Evolutionary conservation across 2,113 vertebrate species (phyloP), one percentile per base, ranked within the genome.

Genomic region (Bubo scandiacus): DNA sequence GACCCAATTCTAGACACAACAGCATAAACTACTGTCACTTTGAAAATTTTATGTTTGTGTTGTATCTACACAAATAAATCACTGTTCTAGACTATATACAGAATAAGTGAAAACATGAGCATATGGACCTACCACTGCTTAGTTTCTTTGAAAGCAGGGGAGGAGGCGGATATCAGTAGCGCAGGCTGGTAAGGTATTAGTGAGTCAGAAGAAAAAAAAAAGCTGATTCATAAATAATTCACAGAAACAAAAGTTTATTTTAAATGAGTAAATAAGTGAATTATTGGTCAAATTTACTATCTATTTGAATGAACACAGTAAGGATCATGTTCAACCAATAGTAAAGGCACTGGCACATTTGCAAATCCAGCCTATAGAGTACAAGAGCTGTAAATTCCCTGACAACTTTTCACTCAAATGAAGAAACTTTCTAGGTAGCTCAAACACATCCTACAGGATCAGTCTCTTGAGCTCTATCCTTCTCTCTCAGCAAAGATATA

Each of bases 241-340:
- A 25, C 32, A 88, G n/a, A 57, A 94, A 59, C 2, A 32, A 15
- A 77, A 68, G 4, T n/a, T 42, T 73, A 58, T 18, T 65, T 73
- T 74, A 85, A 86, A 68, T 74, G 6, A 49, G 2, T 13, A 84
- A 58, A 54, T 30, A 52, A 49, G 38, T 9, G 0, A 65, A 11
- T 67, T 55, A 70, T 15, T 30, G 12, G 32, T 45, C 4, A 23
- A 74, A 63, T 42, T 42, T 86, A 10, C 15, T 61, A 21, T 25
- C 8, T 43, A 6, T 22, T n/a, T 51, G 9, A 55, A 71, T 23
- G 20, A 74, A 54, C 5, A 43, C 5, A 58, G 7, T 20, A 85
- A 54, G 6, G 19, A 43, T 6, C 16, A 0, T 15, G 4, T 61
- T 81, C 26, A 71, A 30, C 1, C 0, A 52, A 27, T 10, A 57